Conservation (phyloP, 1,140 invertebrate species). For the Leptinotarsa defecta region DNA sequence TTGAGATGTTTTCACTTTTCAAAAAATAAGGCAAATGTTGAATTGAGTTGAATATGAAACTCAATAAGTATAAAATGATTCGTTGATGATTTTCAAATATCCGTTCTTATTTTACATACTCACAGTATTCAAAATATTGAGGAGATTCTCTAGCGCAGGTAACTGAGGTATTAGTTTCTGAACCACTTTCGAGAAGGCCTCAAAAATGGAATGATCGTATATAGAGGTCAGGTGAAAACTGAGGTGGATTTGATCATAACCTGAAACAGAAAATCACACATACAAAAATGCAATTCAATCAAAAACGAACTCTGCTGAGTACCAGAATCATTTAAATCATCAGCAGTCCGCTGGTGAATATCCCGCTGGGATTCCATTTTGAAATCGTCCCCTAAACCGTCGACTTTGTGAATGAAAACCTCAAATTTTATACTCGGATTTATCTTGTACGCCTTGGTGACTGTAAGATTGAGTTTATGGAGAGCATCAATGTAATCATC, state of each 20-base stretch:
- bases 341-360: conserved; percentile 95
- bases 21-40: no score
- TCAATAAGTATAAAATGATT: no score
- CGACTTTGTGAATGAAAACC: conserved; percentile 98
- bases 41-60: no score
- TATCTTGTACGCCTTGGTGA: conserved; percentile 93
- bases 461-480: conserved; percentile 88
- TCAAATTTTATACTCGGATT: conserved; percentile 98
- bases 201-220: conserved; percentile 99
- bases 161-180: conserved; percentile 98
- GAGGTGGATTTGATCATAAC: conserved; percentile 81
- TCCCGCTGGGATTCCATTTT: conserved; percentile 99
- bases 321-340: conserved; percentile 90
- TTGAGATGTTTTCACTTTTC: no score
- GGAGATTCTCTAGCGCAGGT: conserved; percentile 93
- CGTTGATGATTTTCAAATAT: no score
- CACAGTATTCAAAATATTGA: conserved; percentile 99
- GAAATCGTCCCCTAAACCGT: conserved; percentile 96
- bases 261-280: conserved; percentile 52
- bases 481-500: conserved; percentile 97
- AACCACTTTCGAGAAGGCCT: conserved; percentile 99
- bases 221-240: conserved; percentile 99
- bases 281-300: not conserved
- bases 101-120: conserved; percentile 54
- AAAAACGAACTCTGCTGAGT: conserved; percentile 42